Conservation (phyloP, 2,113 vertebrate species). For the Laticauda laticaudata region DNA sequence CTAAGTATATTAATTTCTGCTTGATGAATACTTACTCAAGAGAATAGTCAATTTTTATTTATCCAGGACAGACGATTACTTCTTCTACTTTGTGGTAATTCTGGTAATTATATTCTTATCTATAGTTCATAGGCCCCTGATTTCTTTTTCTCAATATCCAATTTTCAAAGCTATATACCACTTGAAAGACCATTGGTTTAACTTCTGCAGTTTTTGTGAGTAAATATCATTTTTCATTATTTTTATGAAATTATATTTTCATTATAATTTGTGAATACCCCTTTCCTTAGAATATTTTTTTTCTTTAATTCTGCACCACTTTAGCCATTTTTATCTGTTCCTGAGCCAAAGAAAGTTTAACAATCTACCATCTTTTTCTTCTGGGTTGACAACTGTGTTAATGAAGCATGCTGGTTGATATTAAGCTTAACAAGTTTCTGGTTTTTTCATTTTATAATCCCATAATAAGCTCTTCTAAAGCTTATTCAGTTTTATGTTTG, state of each 20-base stretch:
- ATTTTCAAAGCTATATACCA: neutral
- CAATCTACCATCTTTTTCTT: neutral
- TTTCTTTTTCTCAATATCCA: neutral
- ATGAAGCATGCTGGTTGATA: neutral
- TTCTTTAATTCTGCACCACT: neutral
- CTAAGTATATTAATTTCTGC: neutral
- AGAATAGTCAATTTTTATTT: neutral
- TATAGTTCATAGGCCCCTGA: neutral
- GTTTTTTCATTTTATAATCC: neutral
- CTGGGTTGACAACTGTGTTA: neutral
- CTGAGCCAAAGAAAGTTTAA: neutral
- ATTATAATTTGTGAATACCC: no score
- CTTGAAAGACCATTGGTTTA: neutral
- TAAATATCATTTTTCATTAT: neutral
- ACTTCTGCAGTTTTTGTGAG: neutral
- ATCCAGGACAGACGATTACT: no score
- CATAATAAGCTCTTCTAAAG: neutral
- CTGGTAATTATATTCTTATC: neutral
- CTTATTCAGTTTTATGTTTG: neutral
- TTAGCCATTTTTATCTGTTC: neutral
- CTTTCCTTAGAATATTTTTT: neutral
- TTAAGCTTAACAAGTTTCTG: neutral
- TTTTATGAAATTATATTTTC: no score
- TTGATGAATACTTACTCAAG: neutral
- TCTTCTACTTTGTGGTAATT: neutral